Evolutionary conservation across 2,797 vertebrate genomes (phyloP).

Genomic region (Paramormyrops hopkinsi): DNA sequence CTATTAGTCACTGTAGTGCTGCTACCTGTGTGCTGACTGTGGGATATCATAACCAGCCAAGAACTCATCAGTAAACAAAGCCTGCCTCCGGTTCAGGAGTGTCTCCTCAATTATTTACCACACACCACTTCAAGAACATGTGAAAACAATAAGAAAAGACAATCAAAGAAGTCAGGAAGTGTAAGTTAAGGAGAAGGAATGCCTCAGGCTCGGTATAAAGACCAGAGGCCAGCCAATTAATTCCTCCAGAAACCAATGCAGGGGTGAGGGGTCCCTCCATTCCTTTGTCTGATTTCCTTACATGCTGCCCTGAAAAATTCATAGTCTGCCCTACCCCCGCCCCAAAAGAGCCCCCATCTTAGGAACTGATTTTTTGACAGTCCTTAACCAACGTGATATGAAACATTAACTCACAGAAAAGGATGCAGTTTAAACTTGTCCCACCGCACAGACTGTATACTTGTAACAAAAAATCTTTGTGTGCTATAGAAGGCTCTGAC

Average conservation of each 20-base stretch:
- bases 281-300: constrained; percentile 53
- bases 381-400: neutral
- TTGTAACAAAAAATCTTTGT: neutral
- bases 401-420: neutral
- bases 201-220: constrained; percentile 42
- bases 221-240: constrained; percentile 56
- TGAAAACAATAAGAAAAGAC: constrained; percentile 34
- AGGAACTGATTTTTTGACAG: neutral
- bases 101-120: constrained; percentile 43
- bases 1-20: neutral
- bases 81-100: constrained; percentile 38
- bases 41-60: constrained; percentile 17
- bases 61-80: constrained; percentile 32
- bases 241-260: constrained; percentile 44
- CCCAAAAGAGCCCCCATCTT: neutral
- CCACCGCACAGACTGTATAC: neutral
- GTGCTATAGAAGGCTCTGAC: neutral
- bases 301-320: constrained; percentile 45
- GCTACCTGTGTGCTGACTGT: constrained; percentile 30
- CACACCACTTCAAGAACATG: constrained; percentile 25
- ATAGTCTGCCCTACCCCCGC: constrained; percentile 23
- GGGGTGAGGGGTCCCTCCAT: constrained; percentile 43
- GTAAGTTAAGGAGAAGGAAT: constrained; percentile 43
- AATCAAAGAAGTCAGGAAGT: constrained; percentile 45
- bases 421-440: neutral